Conservation (phyloP, 37 sponge, comb jelly and placozoan genomes). For the Lycopodina hypogea region DNA sequence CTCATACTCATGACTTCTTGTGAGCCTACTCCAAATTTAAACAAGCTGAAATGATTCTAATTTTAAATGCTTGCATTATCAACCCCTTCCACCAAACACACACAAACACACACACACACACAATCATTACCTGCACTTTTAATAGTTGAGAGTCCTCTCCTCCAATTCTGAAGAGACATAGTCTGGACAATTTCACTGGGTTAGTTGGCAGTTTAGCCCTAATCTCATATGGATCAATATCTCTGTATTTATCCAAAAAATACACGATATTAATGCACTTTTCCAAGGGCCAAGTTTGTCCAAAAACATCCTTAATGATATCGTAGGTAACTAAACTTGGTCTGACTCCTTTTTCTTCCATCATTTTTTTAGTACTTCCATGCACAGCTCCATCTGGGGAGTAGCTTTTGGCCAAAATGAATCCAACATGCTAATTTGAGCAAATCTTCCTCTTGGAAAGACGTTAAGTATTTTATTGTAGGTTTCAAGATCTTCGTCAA, state of each 20-base stretch:
- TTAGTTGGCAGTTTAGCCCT: slow-evolving; percentile 36
- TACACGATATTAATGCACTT: slow-evolving; percentile 81
- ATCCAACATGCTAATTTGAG: slow-evolving; percentile 67
- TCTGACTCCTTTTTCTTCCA: slow-evolving; percentile 87
- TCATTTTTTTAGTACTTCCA: slow-evolving; percentile 75
- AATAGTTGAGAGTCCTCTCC: slow-evolving; percentile 26
- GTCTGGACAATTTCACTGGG: slow-evolving; percentile 41
- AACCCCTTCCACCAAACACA: too few relatives aligned
- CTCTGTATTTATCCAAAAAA: slow-evolving; percentile 78
- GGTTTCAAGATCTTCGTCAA: slow-evolving; percentile 66
- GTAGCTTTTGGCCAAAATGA: slow-evolving; percentile 82
- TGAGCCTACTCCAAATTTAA: too few relatives aligned
- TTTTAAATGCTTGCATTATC: too few relatives aligned
- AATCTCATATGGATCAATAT: slow-evolving; percentile 78
- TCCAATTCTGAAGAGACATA: slow-evolving; percentile 53
- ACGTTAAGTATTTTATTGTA: slow-evolving; percentile 82
- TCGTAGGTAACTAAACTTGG: slow-evolving; percentile 71
- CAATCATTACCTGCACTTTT: slow-evolving; percentile 66
- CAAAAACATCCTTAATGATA: slow-evolving; percentile 69
- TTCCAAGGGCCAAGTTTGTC: slow-evolving; percentile 76
- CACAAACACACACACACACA: too few relatives aligned
- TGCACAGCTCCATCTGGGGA: slow-evolving; percentile 83
- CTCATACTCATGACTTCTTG: too few relatives aligned
- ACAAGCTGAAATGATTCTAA: too few relatives aligned
- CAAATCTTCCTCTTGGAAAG: slow-evolving; percentile 79